Evolutionary conservation across 2,113 vertebrate species (phyloP), one percentile per base, ranked within the genome.

Genomic region (Xenopus borealis): DNA sequence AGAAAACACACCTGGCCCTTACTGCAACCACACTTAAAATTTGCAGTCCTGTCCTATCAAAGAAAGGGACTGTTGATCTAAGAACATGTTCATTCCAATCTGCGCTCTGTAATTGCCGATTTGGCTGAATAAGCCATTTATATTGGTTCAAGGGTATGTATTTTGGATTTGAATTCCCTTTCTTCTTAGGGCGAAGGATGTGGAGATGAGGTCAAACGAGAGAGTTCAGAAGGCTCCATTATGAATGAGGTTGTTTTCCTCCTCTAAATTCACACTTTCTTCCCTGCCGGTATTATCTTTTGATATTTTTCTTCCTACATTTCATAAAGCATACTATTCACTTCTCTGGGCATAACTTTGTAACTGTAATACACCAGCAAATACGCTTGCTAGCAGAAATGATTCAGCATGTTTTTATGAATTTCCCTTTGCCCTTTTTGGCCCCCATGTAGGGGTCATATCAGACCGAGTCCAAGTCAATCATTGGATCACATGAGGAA

Each of bases 1-100:
- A 79, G 63, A 66, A 71, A 84, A 79, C 79, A 79, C 81, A 84
- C 72, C 80, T 82, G 53, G 82, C 61, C 76, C 0, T 0, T 0
- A 0, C 11, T 69, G 57, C 75, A 30, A 40, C 79, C 19, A 0
- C 8, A 66, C 55, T 55, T 64, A 20, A 0, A 85, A 84, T 84
- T 81, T 86, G 84, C 58, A n/a, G 40, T 44, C 64, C 59, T 27
- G 55, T 19, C 1, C 30, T 61, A 77, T 12, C 3, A 80, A 73
- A 79, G 45, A 46, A 59, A 55, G 10, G 47, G 64, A 76, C 62
- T 81, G 44, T 66, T 81, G 80, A 64, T 67, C 67, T n/a, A 2
- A 83, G 72, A 73, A 0, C 1, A 63, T 69, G 40, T 75, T 66
- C 66, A 69, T 71, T 45, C 57, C 46, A 46, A 59, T n/a, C 44